These are phyloP conservation scores for Oopsacas minuta DNA, from an alignment of 37 sponge, comb jelly and placozoan genomes.

Conservation along the genomic window DNA sequence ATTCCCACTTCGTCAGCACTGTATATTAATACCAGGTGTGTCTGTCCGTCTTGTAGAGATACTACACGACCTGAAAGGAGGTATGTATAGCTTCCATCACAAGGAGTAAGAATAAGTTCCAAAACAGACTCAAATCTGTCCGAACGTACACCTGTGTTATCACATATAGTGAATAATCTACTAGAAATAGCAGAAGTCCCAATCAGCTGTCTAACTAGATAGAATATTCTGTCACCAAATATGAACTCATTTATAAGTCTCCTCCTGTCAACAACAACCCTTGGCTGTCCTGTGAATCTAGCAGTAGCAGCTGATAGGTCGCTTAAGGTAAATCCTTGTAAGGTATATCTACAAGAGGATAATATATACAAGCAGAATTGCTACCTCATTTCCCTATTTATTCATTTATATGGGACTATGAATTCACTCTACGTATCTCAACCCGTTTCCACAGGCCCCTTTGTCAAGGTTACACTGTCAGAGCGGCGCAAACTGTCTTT, in stretches of 20 bases:
- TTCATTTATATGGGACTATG: too few species aligned
- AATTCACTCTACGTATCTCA: too few species aligned
- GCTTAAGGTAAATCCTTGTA: neutral
- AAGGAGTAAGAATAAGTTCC: neutral
- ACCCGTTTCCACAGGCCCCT: too few species aligned
- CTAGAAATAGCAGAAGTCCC: neutral
- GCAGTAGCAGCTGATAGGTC: neutral
- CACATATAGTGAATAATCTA: neutral
- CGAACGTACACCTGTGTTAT: neutral
- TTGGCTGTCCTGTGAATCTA: neutral
- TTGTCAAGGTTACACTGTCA: too few species aligned
- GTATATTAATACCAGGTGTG: neutral
- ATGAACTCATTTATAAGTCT: neutral
- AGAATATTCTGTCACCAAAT: neutral
- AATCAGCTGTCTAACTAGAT: neutral
- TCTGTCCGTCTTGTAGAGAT: neutral
- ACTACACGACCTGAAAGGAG: neutral
- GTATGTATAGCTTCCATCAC: neutral
- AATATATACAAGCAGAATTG: too few species aligned
- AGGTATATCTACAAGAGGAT: neutral
- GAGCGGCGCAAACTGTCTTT: too few species aligned
- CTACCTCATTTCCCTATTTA: too few species aligned
- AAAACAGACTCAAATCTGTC: neutral
- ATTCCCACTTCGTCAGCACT: neutral
- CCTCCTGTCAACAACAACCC: neutral